Evolutionary conservation across 2,888 invertebrate species (phyloP).

Genomic region (Scaptomyza cyrtandrae): DNA sequence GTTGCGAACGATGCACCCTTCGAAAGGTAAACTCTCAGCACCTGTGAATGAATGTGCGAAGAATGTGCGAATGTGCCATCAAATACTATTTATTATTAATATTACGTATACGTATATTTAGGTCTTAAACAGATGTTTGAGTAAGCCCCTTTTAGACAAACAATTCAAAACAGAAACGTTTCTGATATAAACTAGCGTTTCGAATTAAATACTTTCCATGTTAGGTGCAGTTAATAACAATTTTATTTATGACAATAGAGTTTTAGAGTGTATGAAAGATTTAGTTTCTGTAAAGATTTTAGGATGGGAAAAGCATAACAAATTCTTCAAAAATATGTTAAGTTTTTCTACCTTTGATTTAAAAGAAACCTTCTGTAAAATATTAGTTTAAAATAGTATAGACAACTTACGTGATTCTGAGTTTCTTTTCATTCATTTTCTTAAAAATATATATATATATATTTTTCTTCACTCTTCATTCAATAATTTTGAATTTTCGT

Average conservation of each 20-base stretch:
- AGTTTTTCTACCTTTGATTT: no score
- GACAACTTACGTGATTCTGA: no score
- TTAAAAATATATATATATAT: background rate
- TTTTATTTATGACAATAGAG: background rate
- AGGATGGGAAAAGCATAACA: no score
- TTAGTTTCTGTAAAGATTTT: no score
- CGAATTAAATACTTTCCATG: no score
- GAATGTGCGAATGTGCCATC: background rate
- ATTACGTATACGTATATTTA: conserved; percentile 18
- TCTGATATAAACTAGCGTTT: background rate
- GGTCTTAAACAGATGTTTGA: conserved; percentile 30
- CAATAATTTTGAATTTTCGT: background rate
- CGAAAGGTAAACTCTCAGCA: conserved; percentile 78
- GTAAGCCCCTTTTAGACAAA: background rate
- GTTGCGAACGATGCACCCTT: conserved; percentile 66
- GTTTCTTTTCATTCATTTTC: background rate
- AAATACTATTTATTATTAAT: background rate
- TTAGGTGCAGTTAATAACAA: background rate
- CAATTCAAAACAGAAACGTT: background rate
- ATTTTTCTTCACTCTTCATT: background rate
- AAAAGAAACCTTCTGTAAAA: no score
- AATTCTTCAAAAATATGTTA: no score
- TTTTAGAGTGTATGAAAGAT: no score
- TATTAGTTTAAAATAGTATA: no score
- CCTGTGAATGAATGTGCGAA: background rate